Percentiles rank a stretch among this genome's conserved stretches.
Conservation (phyloP, 2,888 invertebrate species). For the Dioctria linearis region DNA sequence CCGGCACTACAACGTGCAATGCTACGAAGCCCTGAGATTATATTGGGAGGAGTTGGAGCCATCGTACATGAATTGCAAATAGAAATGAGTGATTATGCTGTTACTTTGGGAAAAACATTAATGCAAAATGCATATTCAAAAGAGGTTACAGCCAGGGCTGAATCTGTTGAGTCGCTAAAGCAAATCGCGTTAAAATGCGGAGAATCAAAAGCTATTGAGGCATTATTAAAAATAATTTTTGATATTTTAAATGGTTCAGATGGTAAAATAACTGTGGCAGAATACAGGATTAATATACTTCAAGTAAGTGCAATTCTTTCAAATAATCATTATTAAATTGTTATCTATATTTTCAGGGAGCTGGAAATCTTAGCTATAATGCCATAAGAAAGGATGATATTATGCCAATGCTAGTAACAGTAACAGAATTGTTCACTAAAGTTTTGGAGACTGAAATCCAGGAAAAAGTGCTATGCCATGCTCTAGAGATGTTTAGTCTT, state of each 20-base stretch:
- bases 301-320: slow-evolving; percentile 72
- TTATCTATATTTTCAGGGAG: slow-evolving; percentile 71
- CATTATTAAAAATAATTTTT: slow-evolving; percentile 81
- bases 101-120: slow-evolving; percentile 86
- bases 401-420: slow-evolving; percentile 75
- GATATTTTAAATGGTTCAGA: slow-evolving; percentile 89
- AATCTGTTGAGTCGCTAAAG: slow-evolving; percentile 82
- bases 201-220: slow-evolving; percentile 77
- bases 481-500: slow-evolving; percentile 83
- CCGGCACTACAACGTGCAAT: slow-evolving; percentile 93
- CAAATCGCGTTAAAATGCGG: slow-evolving; percentile 82
- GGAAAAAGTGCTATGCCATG: slow-evolving; percentile 88
- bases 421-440: slow-evolving; percentile 80
- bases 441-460: slow-evolving; percentile 91
- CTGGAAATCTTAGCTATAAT: slow-evolving; percentile 82
- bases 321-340: neutral
- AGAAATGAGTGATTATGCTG: slow-evolving; percentile 83
- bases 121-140: slow-evolving; percentile 89
- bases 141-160: slow-evolving; percentile 82
- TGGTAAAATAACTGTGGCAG: slow-evolving; percentile 90
- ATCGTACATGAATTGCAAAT: slow-evolving; percentile 81
- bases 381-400: slow-evolving; percentile 76
- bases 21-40: slow-evolving; percentile 94
- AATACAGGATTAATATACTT: slow-evolving; percentile 90
- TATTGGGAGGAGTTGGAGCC: slow-evolving; percentile 84